phyloP scores from a whole-genome alignment of 2,797 vertebrate genomes.

The Gymnothorax reevesii region DNA sequence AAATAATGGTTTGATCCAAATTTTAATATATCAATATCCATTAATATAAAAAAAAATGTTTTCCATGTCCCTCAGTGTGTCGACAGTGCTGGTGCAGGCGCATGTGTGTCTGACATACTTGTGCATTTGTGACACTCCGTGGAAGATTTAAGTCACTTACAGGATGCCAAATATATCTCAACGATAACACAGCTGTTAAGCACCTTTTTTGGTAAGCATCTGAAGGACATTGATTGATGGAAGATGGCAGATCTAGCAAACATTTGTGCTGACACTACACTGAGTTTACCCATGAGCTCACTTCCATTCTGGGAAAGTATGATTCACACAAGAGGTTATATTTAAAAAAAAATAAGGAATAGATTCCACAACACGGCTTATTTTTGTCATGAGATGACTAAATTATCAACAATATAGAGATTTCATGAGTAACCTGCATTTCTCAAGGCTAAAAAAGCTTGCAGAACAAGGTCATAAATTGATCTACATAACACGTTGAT shows the following conservation, averaged over 20 bases:
- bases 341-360: neutral
- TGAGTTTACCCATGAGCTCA: neutral
- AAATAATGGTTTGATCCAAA: too few species aligned
- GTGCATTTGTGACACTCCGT: neutral
- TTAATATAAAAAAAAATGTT: too few species aligned
- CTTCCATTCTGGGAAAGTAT: neutral
- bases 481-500: constrained; percentile 3
- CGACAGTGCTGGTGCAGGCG: too few species aligned
- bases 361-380: neutral
- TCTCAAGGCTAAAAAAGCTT: neutral
- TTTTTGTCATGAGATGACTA: neutral
- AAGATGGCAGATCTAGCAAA: neutral
- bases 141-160: neutral
- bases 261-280: neutral
- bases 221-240: neutral
- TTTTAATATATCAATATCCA: too few species aligned
- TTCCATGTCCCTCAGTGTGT: too few species aligned
- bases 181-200: neutral
- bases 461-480: neutral
- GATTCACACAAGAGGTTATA: neutral
- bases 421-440: neutral
- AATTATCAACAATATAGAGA: neutral
- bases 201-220: neutral
- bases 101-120: neutral
- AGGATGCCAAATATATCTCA: neutral